Evolutionary conservation across 2,113 vertebrate species (phyloP).

Genomic region (Nothoprocta pentlandii): DNA sequence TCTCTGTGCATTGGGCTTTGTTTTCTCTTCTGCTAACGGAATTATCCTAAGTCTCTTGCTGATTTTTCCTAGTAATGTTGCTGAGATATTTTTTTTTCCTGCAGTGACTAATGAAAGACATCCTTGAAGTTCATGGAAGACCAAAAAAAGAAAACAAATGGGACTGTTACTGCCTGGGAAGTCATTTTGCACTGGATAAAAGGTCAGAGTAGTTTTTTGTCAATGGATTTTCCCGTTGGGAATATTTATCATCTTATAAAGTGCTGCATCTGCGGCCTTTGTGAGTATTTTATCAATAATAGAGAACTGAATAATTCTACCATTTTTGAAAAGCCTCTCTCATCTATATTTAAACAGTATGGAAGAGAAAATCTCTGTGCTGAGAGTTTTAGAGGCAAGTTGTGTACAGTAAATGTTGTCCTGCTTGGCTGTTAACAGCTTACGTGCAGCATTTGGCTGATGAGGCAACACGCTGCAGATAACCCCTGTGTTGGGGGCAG

Average conservation of each 20-base stretch:
- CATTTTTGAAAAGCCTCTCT: constrained; percentile 52
- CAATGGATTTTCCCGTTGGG: constrained; percentile 58
- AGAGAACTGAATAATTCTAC: constrained; percentile 69
- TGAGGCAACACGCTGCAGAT: neutral
- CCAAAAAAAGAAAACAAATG: constrained; percentile 39
- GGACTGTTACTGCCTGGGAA: constrained; percentile 55
- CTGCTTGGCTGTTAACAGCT: neutral
- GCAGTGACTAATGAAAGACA: constrained; percentile 61
- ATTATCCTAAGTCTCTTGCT: neutral
- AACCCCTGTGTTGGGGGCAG: neutral
- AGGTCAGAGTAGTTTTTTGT: constrained; percentile 66
- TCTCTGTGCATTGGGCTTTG: neutral
- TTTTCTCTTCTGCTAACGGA: neutral
- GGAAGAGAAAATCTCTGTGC: constrained; percentile 24
- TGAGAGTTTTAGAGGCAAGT: neutral
- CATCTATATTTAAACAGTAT: constrained; percentile 74
- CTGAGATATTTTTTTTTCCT: neutral
- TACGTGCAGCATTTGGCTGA: neutral
- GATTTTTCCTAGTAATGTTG: neutral
- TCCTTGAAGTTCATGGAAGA: constrained; percentile 57
- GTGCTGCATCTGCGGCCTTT: constrained; percentile 68
- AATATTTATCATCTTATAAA: constrained; percentile 69
- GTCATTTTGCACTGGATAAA: constrained; percentile 55
- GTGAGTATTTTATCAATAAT: constrained; percentile 71
- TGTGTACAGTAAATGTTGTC: neutral